phyloP scores from a whole-genome alignment of 2,797 vertebrate species.

The Sebastes hubbsi region DNA sequence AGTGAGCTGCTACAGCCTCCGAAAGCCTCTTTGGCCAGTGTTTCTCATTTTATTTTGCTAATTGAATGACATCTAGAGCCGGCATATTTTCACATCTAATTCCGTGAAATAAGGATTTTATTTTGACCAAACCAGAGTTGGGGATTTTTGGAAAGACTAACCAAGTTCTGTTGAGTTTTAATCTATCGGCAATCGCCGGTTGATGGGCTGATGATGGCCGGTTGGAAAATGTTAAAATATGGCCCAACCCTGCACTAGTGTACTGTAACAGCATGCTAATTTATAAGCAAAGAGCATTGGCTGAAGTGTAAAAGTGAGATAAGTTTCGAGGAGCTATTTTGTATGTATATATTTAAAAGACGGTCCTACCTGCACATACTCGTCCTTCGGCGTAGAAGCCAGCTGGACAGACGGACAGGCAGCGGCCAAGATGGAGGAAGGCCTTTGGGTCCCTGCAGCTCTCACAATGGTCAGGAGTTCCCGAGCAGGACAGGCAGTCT shows the following conservation, averaged over 20 bases:
- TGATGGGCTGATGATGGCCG: no score
- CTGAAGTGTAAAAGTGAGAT: not conserved
- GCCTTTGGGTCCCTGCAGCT: slow-evolving; percentile 85
- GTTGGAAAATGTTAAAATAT: no score
- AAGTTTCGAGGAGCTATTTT: not conserved
- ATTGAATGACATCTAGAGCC: rapidly evolving
- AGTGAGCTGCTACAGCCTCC: no score
- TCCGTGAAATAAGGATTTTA: no score
- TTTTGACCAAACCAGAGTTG: no score
- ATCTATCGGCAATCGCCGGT: no score
- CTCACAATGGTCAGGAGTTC: slow-evolving; percentile 83
- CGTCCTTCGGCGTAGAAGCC: slow-evolving; percentile 84
- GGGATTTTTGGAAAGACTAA: no score
- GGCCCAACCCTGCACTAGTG: no score
- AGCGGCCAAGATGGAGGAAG: slow-evolving; percentile 83
- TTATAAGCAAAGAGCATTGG: not conserved
- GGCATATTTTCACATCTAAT: no score
- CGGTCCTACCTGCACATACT: slow-evolving; percentile 85
- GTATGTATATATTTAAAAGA: not conserved
- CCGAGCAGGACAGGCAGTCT: slow-evolving; percentile 89
- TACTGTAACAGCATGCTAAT: not conserved
- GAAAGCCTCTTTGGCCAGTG: no score
- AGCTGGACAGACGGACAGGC: slow-evolving; percentile 82
- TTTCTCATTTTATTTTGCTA: no score
- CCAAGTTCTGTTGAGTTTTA: no score